Percentiles rank a stretch among this genome's conserved stretches.
phyloP scores from a whole-genome alignment of 2,888 invertebrate species.

The Loripinus fragilis region DNA sequence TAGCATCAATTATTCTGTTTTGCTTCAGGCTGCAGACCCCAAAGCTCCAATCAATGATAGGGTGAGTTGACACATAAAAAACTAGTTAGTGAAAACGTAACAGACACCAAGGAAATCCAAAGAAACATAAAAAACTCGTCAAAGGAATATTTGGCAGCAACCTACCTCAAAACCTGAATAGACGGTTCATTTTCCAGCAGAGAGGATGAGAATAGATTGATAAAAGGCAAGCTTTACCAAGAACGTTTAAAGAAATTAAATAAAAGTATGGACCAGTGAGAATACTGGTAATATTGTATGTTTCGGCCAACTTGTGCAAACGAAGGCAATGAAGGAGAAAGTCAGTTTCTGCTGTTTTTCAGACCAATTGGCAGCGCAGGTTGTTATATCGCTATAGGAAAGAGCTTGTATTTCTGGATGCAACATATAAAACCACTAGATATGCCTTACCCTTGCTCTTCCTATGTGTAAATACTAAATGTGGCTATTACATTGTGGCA shows the following conservation, averaged over 20 bases:
- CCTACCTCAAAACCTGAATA: conserved; percentile 4
- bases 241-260: not conserved
- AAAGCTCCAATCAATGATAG: no score
- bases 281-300: not conserved
- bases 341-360: not conserved
- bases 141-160: conserved; percentile 2
- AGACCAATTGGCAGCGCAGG: conserved; percentile 38
- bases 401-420: conserved; percentile 49
- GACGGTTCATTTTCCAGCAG: conserved; percentile 1
- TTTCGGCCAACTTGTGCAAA: not conserved
- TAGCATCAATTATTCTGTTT: no score
- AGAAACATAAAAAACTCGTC: not conserved
- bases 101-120: not conserved
- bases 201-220: conserved; percentile 3
- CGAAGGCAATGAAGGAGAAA: not conserved
- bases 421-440: conserved; percentile 51
- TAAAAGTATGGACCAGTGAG: not conserved
- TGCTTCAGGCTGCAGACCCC: no score
- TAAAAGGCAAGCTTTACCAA: conserved; percentile 3
- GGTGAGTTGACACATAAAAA: no score
- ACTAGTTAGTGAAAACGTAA: no score
- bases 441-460: conserved; percentile 49
- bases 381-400: conserved; percentile 46
- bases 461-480: conserved; percentile 41
- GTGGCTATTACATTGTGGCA: conserved; percentile 36